Evolutionary conservation across 2,888 invertebrate genomes (phyloP).

Genomic region (Tridacna crocea): DNA sequence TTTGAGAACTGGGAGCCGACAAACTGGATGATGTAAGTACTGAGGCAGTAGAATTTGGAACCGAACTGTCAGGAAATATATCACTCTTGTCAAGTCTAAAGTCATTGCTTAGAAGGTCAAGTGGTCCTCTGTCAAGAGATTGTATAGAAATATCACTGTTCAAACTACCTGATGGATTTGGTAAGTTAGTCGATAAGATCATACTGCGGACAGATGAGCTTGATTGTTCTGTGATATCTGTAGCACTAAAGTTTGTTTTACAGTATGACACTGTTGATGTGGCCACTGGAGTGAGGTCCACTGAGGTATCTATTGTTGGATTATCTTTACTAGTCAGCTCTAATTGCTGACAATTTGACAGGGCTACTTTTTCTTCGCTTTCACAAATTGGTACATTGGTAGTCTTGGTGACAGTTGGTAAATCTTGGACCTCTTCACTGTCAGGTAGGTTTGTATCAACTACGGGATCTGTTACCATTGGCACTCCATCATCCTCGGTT

Average conservation of each 20-base stretch:
- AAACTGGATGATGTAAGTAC: slow-evolving; percentile 27
- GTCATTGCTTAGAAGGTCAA: slow-evolving; percentile 67
- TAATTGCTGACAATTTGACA: not conserved
- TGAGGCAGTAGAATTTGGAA: slow-evolving; percentile 40
- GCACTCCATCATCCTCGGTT: not conserved
- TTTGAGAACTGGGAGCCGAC: not conserved
- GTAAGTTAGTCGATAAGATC: slow-evolving; percentile 5
- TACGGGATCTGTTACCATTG: not conserved
- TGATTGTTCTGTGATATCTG: slow-evolving; percentile 1
- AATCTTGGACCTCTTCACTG: not conserved
- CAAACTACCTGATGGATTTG: slow-evolving; percentile 23
- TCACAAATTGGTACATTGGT: not conserved
- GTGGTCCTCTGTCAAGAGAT: slow-evolving; percentile 59
- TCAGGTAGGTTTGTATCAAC: not conserved
- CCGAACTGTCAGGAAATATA: slow-evolving; percentile 65
- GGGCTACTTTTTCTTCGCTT: not conserved
- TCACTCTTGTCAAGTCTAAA: slow-evolving; percentile 63
- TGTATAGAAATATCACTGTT: slow-evolving; percentile 52
- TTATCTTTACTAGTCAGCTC: not conserved
- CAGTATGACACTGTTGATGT: not conserved
- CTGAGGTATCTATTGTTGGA: slow-evolving; percentile 7
- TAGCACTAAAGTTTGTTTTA: not conserved
- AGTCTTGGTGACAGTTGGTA: not conserved
- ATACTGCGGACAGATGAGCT: not conserved
- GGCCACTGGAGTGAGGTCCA: not conserved